phyloP scores from a whole-genome alignment of 2,113 vertebrate genomes.

The Platysteira castanea region DNA sequence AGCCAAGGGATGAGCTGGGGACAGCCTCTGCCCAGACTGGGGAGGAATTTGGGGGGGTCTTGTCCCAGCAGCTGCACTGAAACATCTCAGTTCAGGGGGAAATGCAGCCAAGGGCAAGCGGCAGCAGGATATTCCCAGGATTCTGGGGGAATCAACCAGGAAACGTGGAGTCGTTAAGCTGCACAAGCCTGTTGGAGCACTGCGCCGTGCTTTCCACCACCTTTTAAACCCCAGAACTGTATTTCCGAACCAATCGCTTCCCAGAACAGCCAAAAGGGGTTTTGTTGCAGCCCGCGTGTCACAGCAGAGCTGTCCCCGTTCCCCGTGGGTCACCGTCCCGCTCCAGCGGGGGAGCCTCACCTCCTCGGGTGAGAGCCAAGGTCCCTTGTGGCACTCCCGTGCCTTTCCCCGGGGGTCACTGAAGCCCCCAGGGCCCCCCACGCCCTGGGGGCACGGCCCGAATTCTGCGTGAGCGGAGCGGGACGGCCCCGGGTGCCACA shows the following conservation, averaged over 20 bases:
- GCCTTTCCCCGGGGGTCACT: not conserved
- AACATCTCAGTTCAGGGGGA: not conserved
- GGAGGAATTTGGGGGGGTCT: not conserved
- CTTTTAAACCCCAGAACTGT: not conserved
- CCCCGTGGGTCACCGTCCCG: not conserved
- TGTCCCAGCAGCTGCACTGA: not conserved
- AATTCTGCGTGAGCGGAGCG: fast-evolving
- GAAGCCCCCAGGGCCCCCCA: fast-evolving
- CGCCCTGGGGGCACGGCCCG: fast-evolving
- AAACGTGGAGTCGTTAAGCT: not conserved
- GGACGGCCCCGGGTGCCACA: not conserved
- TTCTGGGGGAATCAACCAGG: not conserved
- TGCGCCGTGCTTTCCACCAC: fast-evolving
- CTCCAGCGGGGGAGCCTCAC: not conserved
- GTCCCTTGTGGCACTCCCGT: no score
- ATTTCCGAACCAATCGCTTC: not conserved
- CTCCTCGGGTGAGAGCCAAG: not conserved
- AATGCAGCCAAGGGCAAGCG: not conserved
- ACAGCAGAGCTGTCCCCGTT: not conserved
- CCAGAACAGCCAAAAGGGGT: fast-evolving
- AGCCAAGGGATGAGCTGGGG: not conserved
- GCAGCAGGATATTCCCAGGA: not conserved
- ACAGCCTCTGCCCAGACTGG: not conserved
- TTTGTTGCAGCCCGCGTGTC: not conserved
- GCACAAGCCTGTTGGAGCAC: no score